Conservation (phyloP, 2,113 vertebrate species). For the Lagopus muta region DNA sequence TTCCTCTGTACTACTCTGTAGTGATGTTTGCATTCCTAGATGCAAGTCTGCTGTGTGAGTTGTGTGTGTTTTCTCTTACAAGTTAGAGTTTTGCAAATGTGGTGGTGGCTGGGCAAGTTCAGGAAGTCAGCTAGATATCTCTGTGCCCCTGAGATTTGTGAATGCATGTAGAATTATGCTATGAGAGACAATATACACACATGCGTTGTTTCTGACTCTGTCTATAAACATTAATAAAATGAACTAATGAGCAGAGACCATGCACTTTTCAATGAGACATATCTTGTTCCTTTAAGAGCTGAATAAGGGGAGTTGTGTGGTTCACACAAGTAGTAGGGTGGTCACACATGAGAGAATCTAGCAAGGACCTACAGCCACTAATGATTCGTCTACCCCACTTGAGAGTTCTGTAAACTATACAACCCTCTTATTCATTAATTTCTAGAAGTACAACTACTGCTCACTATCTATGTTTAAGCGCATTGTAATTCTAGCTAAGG, state of each 20-base stretch:
- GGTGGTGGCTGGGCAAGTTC: not conserved
- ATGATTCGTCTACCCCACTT: not conserved
- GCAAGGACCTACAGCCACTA: not conserved
- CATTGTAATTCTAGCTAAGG: slow-evolving; percentile 10
- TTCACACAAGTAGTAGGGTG: not conserved
- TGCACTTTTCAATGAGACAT: not conserved
- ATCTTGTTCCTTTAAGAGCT: not conserved
- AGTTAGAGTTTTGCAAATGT: not conserved
- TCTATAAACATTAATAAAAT: not conserved
- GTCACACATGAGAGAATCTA: not conserved
- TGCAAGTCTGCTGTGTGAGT: not conserved
- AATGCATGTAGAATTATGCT: not conserved
- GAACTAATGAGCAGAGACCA: not conserved
- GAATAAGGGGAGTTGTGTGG: not conserved
- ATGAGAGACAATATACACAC: not conserved
- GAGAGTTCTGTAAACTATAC: not conserved
- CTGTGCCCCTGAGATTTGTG: not conserved
- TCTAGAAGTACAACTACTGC: not conserved
- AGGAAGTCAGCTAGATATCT: not conserved
- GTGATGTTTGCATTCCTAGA: not conserved
- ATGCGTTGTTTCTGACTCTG: not conserved
- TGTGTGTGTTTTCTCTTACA: fast-evolving
- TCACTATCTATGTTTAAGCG: not conserved
- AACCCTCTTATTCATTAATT: not conserved
- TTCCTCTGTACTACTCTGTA: not conserved